A percentile compares a stretch with the other conserved stretches of the same genome.
Evolutionary conservation across 2,113 vertebrate species (phyloP).

Genomic region (Phylloscopus trochilus): DNA sequence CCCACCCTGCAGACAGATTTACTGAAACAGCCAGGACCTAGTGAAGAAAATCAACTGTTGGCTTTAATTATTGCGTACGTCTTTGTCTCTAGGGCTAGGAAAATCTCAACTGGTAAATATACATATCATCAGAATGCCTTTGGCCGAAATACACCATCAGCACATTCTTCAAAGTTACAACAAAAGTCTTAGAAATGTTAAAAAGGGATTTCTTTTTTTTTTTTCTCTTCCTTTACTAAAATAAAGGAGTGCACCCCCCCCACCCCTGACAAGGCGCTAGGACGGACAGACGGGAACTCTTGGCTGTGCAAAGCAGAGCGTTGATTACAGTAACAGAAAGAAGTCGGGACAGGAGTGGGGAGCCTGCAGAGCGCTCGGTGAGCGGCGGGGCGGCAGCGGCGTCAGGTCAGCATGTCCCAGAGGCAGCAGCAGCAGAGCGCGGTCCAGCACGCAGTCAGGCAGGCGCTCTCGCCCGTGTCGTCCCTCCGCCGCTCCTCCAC

Average conservation of each 20-base stretch:
- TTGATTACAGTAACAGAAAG: constrained; percentile 73
- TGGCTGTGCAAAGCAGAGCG: constrained; percentile 70
- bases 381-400: not conserved
- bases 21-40: constrained; percentile 55
- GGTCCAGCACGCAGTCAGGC: constrained; percentile 94
- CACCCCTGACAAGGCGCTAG: constrained; percentile 62
- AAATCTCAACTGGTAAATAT: constrained; percentile 72
- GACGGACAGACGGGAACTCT: constrained; percentile 41
- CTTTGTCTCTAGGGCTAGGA: constrained; percentile 55
- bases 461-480: constrained; percentile 80
- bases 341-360: constrained; percentile 15
- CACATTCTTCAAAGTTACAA: constrained; percentile 72
- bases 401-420: constrained; percentile 95
- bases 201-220: constrained; percentile 48
- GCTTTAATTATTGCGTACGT: constrained; percentile 65
- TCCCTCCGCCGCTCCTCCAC: constrained; percentile 90
- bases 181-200: constrained; percentile 71
- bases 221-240: constrained; percentile 65
- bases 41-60: constrained; percentile 67
- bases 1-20: constrained; percentile 24
- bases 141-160: constrained; percentile 65
- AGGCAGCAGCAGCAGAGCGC: constrained; percentile 96
- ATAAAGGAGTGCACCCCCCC: constrained; percentile 66
- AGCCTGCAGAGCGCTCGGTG: constrained; percentile 47
- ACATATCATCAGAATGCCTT: constrained; percentile 68